phyloP scores from a whole-genome alignment of 2,888 invertebrate species.

The Rutpela maculata region DNA sequence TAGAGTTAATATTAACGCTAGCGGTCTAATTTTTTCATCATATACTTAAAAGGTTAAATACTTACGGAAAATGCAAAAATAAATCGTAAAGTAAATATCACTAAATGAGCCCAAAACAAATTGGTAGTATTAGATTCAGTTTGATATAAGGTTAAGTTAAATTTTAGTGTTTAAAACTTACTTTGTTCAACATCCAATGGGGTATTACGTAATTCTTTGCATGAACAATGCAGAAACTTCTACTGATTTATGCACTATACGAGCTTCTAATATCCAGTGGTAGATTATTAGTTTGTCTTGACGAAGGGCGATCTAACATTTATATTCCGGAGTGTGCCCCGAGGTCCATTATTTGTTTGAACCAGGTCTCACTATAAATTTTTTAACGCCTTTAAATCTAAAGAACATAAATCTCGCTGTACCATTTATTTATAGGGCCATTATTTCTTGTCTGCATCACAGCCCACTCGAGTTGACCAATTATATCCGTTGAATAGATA shows the following conservation, averaged over 20 bases:
- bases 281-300: background rate
- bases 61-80: no score
- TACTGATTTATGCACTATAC: background rate
- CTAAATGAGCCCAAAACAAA: no score
- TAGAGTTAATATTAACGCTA: no score
- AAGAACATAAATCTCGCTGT: slow-evolving; percentile 2
- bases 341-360: slow-evolving; percentile 4
- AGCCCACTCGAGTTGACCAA: background rate
- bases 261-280: no score
- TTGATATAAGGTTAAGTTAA: no score
- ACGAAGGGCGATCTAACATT: slow-evolving; percentile 2
- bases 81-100: no score
- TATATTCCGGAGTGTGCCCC: background rate
- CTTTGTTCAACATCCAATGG: no score
- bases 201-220: no score
- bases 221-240: background rate
- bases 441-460: background rate
- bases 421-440: slow-evolving; percentile 2
- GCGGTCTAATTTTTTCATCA: no score
- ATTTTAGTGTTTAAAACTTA: no score
- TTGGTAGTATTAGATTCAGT: no score
- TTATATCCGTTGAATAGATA: background rate
- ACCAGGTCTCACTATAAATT: background rate
- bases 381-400: slow-evolving; percentile 7
- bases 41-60: no score